These are phyloP conservation scores for Brachypteracias leptosomus DNA, from an alignment of 2,113 vertebrate genomes.

Conservation along the genomic window DNA sequence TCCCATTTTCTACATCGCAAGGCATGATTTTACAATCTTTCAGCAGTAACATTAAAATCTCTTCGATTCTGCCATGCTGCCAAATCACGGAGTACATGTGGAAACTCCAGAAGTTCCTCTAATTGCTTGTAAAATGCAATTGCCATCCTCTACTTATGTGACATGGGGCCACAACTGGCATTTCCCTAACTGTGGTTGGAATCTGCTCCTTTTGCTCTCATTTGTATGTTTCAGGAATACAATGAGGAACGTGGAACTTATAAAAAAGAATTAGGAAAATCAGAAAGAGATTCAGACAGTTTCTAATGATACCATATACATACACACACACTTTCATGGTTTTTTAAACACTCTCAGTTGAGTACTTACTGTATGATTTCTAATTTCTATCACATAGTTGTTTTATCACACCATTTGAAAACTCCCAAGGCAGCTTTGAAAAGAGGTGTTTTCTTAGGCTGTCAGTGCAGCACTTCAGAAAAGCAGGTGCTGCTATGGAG, in stretches of 20 bases:
- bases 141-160: not conserved
- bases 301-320: not conserved
- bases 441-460: slow-evolving; percentile 53
- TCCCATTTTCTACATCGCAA: slow-evolving; percentile 74
- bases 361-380: not conserved
- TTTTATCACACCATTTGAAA: slow-evolving; percentile 35
- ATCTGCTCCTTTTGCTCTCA: not conserved
- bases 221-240: slow-evolving; percentile 7
- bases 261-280: not conserved
- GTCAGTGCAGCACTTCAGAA: not conserved
- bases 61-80: slow-evolving; percentile 43
- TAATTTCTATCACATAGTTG: slow-evolving; percentile 35
- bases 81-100: slow-evolving; percentile 43
- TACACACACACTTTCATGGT: not conserved
- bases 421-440: slow-evolving; percentile 30
- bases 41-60: slow-evolving; percentile 66
- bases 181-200: not conserved
- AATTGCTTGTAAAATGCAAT: slow-evolving; percentile 70
- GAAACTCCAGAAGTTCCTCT: slow-evolving; percentile 68
- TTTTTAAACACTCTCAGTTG: not conserved
- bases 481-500: slow-evolving; percentile 21
- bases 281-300: not conserved
- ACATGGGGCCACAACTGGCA: not conserved
- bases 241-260: not conserved
- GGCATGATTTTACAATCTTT: slow-evolving; percentile 73